Evolutionary conservation across 2,888 invertebrate genomes (phyloP).

Genomic region (Gymnosoma rotundatum): DNA sequence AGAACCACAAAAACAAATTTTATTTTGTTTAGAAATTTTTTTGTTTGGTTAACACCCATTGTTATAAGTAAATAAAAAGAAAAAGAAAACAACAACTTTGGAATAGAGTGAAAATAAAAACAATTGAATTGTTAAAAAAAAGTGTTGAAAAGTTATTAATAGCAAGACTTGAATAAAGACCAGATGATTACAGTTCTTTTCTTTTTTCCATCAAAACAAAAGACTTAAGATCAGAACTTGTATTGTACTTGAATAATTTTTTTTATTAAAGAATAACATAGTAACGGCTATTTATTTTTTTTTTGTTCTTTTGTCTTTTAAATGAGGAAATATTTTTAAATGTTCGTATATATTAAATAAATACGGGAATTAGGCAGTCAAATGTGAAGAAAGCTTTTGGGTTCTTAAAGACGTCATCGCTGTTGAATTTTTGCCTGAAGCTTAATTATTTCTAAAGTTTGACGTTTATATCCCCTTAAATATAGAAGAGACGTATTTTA

Average conservation of each 20-base stretch:
- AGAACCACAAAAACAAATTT: neutral
- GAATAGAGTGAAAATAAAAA: slow-evolving; percentile 6
- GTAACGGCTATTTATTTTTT: too few species aligned
- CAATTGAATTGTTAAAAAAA: slow-evolving; percentile 27
- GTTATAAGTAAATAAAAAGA: slow-evolving; percentile 7
- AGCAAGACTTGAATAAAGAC: neutral
- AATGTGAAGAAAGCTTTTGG: too few species aligned
- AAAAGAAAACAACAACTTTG: neutral
- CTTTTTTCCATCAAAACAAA: slow-evolving; percentile 37
- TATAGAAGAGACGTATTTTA: too few species aligned
- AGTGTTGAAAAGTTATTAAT: slow-evolving; percentile 50
- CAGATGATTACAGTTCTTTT: neutral
- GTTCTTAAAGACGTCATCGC: too few species aligned
- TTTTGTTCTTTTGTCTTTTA: too few species aligned
- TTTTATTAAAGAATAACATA: too few species aligned
- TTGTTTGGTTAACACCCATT: slow-evolving; percentile 65
- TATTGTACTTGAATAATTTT: neutral
- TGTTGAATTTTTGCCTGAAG: too few species aligned
- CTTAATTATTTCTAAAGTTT: too few species aligned
- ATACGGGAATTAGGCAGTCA: too few species aligned
- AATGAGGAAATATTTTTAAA: too few species aligned
- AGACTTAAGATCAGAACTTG: slow-evolving; percentile 52
- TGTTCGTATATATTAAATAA: too few species aligned
- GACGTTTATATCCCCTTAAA: too few species aligned
- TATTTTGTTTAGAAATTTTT: neutral